Evolutionary conservation across 2,888 invertebrate species (phyloP).

Genomic region (Hydroisotoma schaefferi): DNA sequence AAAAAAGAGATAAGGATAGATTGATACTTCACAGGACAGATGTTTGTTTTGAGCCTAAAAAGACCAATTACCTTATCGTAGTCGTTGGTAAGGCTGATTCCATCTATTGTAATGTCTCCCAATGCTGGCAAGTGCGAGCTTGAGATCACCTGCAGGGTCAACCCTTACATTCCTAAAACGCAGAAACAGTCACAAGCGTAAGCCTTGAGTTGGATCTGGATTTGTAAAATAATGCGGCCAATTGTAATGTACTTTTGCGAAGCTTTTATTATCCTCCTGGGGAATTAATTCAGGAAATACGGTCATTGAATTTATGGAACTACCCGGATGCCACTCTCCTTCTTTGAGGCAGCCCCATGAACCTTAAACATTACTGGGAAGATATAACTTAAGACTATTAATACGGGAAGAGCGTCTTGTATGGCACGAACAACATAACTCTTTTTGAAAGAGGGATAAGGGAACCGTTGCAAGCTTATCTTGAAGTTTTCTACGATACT

Average conservation of each 20-base stretch:
- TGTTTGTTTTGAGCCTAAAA: too few species aligned
- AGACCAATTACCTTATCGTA: too few species aligned
- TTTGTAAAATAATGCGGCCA: too few species aligned
- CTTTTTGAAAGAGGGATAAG: slow-evolving; percentile 19
- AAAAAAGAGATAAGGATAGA: too few species aligned
- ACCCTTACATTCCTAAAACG: slow-evolving; percentile 19
- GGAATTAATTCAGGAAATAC: too few species aligned
- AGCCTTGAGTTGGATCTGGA: too few species aligned
- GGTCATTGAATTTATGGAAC: not conserved
- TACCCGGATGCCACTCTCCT: slow-evolving; percentile 23
- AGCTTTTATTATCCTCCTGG: too few species aligned
- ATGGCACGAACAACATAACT: slow-evolving; percentile 11
- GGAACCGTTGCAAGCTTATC: slow-evolving; percentile 15
- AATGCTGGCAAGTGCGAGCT: slow-evolving; percentile 11
- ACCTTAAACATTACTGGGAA: slow-evolving; percentile 23
- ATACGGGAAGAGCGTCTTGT: slow-evolving; percentile 13
- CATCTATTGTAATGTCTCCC: slow-evolving; percentile 20
- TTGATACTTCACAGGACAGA: too few species aligned
- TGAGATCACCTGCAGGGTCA: slow-evolving; percentile 11
- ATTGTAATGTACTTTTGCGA: too few species aligned
- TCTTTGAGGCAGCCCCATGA: slow-evolving; percentile 14
- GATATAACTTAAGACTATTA: slow-evolving; percentile 14
- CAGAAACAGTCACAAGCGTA: slow-evolving; percentile 33
- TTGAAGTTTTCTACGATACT: slow-evolving; percentile 1
- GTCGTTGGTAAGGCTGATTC: slow-evolving; percentile 10